Evolutionary conservation across 1,140 invertebrate genomes (phyloP), one percentile per base, ranked within the genome.

Genomic region (Heliothis subflexa): DNA sequence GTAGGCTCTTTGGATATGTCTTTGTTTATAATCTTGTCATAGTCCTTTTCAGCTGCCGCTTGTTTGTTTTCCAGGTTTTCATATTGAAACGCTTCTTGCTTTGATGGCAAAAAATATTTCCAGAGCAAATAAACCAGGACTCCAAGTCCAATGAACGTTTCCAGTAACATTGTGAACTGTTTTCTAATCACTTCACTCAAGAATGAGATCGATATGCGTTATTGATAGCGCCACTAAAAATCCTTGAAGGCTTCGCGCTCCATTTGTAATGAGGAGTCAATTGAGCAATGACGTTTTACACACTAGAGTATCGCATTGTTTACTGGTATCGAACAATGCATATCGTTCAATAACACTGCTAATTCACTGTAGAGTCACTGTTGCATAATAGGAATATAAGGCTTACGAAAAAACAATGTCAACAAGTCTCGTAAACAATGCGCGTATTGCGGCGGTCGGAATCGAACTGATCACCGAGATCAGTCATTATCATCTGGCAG

Each of bases 141-240:
- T 77, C 86, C 83, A 70, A 93, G 74, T 57, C 90, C 88, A 78
- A 93, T 86, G 7, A 94, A 81, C 14, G 87, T 77, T 86, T 89
- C 89, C 78, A 88, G 88, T 75, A 93, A 86, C 92, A 94, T 94
- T 88, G 85, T 92, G 80, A 80, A 78, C 78, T 62, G 16, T 18
- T 81, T 59, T 89, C 80, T 57, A 86, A 91, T 89, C 87, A 90
- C 91, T 91, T 86, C 85, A 92, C 89, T 89, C 87, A 91, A 89
- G 83, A 90, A 88, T 88, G 83, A 83, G 54, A 84, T 85, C 78
- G 79, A 79, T 74, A 79, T 81, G 52, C 59, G 55, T 61, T 76
- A 78, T 78, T 61, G 50, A 81, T 80, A 78, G 62, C 81, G 85
- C 76, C 85, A 54, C 78, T 84, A 82, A 80, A 64, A 78, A 80